These are phyloP conservation scores for Melipona bicolor DNA, from an alignment of 2,888 invertebrate genomes.

Conservation along the genomic window DNA sequence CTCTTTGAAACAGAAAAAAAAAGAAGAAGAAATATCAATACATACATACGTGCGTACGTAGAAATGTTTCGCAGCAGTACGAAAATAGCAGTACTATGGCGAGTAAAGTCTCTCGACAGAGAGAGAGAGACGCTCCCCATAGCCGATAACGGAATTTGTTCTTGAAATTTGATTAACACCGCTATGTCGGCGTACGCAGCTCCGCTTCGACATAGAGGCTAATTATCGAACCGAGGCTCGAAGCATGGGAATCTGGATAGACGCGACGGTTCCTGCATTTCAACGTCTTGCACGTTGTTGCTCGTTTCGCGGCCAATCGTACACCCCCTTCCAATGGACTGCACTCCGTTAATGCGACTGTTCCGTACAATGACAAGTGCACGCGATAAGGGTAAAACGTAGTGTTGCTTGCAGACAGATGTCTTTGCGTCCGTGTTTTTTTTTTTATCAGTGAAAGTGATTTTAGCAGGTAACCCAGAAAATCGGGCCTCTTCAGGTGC, in stretches of 20 bases:
- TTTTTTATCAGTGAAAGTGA: no score
- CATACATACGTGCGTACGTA: slow-evolving; percentile 3
- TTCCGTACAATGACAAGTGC: slow-evolving; percentile 7
- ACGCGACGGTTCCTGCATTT: slow-evolving; percentile 31
- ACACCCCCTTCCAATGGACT: slow-evolving; percentile 22
- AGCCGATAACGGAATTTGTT: slow-evolving; percentile 10
- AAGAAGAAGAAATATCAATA: slow-evolving; percentile 59
- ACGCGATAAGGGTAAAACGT: background rate
- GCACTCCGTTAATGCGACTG: background rate
- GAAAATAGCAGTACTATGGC: slow-evolving; percentile 9
- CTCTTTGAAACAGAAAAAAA: background rate
- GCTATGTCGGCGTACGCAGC: background rate
- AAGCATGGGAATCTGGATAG: slow-evolving; percentile 31
- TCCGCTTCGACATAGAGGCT: slow-evolving; percentile 28
- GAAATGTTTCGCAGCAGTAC: slow-evolving; percentile 60
- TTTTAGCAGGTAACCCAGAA: no score
- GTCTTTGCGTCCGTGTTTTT: background rate
- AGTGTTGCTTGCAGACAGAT: background rate
- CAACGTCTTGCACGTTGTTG: slow-evolving; percentile 11
- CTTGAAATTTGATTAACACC: slow-evolving; percentile 61
- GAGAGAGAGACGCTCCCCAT: background rate
- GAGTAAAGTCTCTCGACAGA: slow-evolving; percentile 12
- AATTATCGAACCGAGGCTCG: slow-evolving; percentile 56
- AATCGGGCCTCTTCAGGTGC: no score
- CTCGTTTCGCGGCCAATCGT: slow-evolving; percentile 18